Conservation (phyloP, 2,888 invertebrate species). For the Acheta domesticus region DNA sequence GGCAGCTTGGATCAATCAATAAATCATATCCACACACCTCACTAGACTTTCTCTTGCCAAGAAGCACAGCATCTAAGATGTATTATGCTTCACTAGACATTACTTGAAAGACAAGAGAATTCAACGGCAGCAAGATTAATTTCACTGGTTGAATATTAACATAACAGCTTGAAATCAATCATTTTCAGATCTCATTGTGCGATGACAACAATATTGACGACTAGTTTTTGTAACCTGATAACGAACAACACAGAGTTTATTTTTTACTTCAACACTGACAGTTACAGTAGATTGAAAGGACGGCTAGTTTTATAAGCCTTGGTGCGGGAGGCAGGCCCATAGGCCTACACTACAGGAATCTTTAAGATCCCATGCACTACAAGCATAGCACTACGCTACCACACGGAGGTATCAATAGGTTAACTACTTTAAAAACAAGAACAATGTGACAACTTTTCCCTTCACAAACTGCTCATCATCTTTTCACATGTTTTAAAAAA, state of each 20-base stretch:
- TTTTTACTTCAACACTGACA: conserved; percentile 29
- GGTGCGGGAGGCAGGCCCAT: conserved; percentile 18
- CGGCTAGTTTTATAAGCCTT: conserved; percentile 25
- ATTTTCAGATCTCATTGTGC: conserved; percentile 31
- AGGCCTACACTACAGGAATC: conserved; percentile 9
- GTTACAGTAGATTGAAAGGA: conserved; percentile 29
- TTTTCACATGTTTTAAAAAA: conserved; percentile 24
- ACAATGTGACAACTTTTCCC: background rate
- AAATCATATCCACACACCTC: conserved; percentile 24
- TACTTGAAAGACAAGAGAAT: background rate
- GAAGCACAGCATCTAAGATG: background rate
- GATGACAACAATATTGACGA: conserved; percentile 33
- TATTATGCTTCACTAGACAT: background rate
- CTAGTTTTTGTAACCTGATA: conserved; percentile 30
- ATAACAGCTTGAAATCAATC: conserved; percentile 22
- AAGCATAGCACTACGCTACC: conserved; percentile 18
- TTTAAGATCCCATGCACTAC: background rate
- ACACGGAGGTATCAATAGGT: conserved; percentile 10
- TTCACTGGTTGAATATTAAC: conserved; percentile 28
- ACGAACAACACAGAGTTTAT: conserved; percentile 33
- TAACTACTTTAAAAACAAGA: conserved; percentile 10
- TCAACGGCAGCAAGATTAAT: background rate
- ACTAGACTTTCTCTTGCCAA: background rate
- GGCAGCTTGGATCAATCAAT: conserved; percentile 20
- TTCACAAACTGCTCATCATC: conserved; percentile 24